Conservation (phyloP, 2,888 invertebrate genomes). For the Clostera curtula region DNA sequence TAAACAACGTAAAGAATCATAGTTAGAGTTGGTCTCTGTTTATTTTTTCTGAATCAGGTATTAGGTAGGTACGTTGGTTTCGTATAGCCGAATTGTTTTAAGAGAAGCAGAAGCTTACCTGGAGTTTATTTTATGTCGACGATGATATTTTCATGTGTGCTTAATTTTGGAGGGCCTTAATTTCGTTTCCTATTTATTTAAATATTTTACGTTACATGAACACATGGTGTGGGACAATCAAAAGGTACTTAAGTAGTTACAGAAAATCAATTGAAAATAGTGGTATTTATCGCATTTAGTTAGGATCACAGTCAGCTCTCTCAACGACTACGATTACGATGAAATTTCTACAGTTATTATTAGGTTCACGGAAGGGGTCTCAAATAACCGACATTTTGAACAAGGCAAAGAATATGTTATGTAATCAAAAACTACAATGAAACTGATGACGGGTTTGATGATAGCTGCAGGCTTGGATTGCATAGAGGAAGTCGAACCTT, state of each 20-base stretch:
- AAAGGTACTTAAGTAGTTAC: too few relatives aligned
- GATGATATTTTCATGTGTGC: conserved; percentile 5
- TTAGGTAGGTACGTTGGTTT: conserved; percentile 4
- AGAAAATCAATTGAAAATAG: too few relatives aligned
- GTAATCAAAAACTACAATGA: too few relatives aligned
- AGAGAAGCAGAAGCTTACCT: conserved; percentile 3
- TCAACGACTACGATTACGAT: too few relatives aligned
- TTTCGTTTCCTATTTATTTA: not conserved
- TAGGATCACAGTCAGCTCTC: too few relatives aligned
- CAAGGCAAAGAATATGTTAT: too few relatives aligned
- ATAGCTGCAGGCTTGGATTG: conserved; percentile 32
- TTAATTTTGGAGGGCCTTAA: not conserved
- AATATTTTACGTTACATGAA: not conserved
- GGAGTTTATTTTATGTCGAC: conserved; percentile 2
- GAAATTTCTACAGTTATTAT: too few relatives aligned
- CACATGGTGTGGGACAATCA: too few relatives aligned
- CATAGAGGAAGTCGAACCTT: conserved; percentile 42
- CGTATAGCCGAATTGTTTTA: conserved; percentile 3
- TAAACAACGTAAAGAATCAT: conserved; percentile 45
- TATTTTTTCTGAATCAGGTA: conserved; percentile 20
- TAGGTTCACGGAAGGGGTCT: too few relatives aligned
- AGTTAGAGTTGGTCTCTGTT: conserved; percentile 22
- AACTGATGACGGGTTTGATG: conserved; percentile 34
- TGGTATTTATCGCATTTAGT: too few relatives aligned
- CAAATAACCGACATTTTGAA: too few relatives aligned